Conservation (phyloP, 1,140 invertebrate genomes). For the Megathymus violae region DNA sequence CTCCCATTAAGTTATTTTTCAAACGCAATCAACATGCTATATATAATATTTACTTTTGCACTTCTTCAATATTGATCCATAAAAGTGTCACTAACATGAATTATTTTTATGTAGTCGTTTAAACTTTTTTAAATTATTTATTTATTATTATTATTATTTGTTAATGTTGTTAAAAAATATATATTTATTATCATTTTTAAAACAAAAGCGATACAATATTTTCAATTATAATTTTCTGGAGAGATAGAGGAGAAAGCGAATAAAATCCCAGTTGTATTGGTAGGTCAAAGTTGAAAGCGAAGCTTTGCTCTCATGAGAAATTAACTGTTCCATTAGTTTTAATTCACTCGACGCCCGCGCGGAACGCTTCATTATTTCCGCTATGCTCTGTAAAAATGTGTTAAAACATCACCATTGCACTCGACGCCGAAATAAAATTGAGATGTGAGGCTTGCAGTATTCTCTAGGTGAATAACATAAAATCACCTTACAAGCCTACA, state of each 20-base stretch:
- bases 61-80: no score
- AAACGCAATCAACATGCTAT: no score
- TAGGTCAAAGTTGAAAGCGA: constrained; percentile 51
- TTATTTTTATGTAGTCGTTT: no score
- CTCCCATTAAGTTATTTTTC: no score
- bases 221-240: constrained; percentile 31
- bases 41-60: no score
- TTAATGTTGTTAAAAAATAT: no score
- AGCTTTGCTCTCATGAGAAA: constrained; percentile 79
- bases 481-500: constrained; percentile 2
- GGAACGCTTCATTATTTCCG: constrained; percentile 68
- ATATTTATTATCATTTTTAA: not conserved
- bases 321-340: constrained; percentile 81
- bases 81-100: no score
- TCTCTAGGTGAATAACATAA: constrained; percentile 20
- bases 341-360: constrained; percentile 70
- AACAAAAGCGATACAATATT: constrained; percentile 22
- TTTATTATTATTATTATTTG: no score
- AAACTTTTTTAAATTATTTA: no score
- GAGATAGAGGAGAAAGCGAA: constrained; percentile 30
- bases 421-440: constrained; percentile 54
- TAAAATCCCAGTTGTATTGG: constrained; percentile 38
- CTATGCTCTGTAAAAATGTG: constrained; percentile 66
- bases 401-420: constrained; percentile 58
- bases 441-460: constrained; percentile 41